phyloP scores from a whole-genome alignment of 2,888 invertebrate species.

The Euproctis similis region DNA sequence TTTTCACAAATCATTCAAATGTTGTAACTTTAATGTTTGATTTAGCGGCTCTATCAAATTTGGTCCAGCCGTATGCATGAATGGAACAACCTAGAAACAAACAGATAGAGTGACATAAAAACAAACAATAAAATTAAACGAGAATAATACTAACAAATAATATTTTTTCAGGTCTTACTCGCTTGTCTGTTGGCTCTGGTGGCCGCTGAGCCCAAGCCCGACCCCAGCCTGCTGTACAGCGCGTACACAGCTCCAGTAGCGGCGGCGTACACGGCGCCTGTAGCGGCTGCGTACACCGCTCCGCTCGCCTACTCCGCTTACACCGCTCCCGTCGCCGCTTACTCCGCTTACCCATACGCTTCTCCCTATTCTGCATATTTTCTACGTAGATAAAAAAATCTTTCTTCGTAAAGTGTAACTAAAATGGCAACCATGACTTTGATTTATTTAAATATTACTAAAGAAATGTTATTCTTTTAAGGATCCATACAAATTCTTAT shows the following conservation, averaged over 20 bases:
- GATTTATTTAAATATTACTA: no score
- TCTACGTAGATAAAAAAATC: no score
- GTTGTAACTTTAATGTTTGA: no score
- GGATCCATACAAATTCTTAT: no score
- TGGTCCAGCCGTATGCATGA: neutral
- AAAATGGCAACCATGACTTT: no score
- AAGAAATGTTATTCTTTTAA: no score
- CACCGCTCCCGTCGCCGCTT: constrained; percentile 35
- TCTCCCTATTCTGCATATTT: constrained; percentile 27
- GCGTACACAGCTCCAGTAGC: constrained; percentile 16
- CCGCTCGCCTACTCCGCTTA: constrained; percentile 36
- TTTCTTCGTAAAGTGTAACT: no score
- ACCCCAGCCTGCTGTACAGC: constrained; percentile 2
- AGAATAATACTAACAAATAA: no score
- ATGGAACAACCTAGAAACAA: no score
- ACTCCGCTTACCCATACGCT: constrained; percentile 35
- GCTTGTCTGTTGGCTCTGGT: constrained; percentile 4
- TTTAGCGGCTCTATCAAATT: neutral
- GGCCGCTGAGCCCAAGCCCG: constrained; percentile 3
- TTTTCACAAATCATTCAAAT: no score
- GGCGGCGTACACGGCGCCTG: constrained; percentile 32
- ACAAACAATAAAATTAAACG: no score
- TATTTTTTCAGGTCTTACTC: constrained; percentile 2
- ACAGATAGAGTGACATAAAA: no score
- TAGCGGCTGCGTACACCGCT: constrained; percentile 31